A percentile compares a stretch with the other conserved stretches of the same genome.
phyloP scores from a whole-genome alignment of 2,888 invertebrate genomes.

The Leptopilina myrica region DNA sequence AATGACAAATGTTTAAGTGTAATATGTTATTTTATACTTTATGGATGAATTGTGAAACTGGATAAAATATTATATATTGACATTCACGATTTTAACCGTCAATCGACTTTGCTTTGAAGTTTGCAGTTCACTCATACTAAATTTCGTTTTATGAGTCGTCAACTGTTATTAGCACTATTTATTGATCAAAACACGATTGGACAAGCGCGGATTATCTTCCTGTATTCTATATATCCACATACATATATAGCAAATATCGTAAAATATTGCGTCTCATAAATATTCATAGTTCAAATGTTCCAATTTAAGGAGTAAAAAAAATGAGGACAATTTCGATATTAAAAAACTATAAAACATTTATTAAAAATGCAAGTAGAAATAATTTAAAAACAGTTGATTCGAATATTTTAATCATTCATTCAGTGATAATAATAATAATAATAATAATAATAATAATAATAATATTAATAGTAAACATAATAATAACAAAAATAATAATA shows the following conservation, averaged over 20 bases:
- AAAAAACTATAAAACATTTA: background rate
- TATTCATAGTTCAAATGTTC: slow-evolving; percentile 19
- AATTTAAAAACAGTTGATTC: no score
- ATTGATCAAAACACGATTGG: slow-evolving; percentile 31
- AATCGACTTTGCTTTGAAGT: slow-evolving; percentile 20
- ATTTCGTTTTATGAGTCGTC: slow-evolving; percentile 54
- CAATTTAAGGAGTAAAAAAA: background rate
- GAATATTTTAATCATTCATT: no score
- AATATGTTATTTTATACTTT: slow-evolving; percentile 16
- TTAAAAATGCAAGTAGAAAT: no score
- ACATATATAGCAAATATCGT: background rate
- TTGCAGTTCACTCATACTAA: slow-evolving; percentile 43
- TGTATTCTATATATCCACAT: background rate
- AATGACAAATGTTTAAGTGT: slow-evolving; percentile 8
- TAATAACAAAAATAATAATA: no score
- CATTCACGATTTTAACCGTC: background rate
- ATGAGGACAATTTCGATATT: background rate
- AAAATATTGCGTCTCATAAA: slow-evolving; percentile 26
- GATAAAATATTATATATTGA: slow-evolving; percentile 15
- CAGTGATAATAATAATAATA: no score
- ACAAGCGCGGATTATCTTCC: slow-evolving; percentile 47
- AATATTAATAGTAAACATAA: no score
- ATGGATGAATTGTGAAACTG: background rate
- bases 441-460: no score
- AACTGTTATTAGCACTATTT: slow-evolving; percentile 48